Evolutionary conservation across 2,113 vertebrate genomes (phyloP), one percentile per base, ranked within the genome.

Genomic region (Menidia beryllina): DNA sequence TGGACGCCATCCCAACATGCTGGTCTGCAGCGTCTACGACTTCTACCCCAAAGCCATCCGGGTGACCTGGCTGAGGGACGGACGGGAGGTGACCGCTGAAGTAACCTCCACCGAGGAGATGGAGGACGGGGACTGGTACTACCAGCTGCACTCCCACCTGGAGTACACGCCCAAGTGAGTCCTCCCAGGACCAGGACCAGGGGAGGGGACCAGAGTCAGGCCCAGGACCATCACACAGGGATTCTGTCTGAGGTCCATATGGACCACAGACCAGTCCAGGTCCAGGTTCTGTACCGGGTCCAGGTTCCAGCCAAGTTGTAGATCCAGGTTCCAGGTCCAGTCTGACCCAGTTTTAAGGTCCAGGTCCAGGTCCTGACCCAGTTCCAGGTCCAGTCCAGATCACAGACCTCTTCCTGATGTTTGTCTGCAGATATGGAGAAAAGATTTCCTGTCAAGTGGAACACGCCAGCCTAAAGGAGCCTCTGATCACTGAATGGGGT

Each of bases 111-210:
- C 87, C 2, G 80, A 77, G 0, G 77, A 87, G 67, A n/a, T 85
- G 67, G 43, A 52, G 0, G 70, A 84, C n/a, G 69, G 25, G 0
- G 82, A 84, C 3, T 87, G 87, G 85, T 82, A 51, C 80, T 87
- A 89, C 75, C 85, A 89, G 80, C 2, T 73, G 69, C 83, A 86
- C 71, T 85, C 84, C 0, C 57, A 81, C 68, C 77, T 86, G 79
- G 72, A 83, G 77, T 81, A 83, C 75, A 85, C 68, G 7, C 87
- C 82, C 65, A 76, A 41, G 86, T 73, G 43, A 57, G 60, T 27
- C 5, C 14, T 3, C 26, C 10, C 15, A 6, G 41, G 21, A 53
- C 13, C 30, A 17, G 4, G 1, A 49, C 3, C 41, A 19, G 6
- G 61, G 19, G 24, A 11, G 23, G 21, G 12, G 27, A 34, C 10